Evolutionary conservation across 2,797 vertebrate species (phyloP), one percentile per base, ranked within the genome.

Genomic region (Hybognathus amarus): DNA sequence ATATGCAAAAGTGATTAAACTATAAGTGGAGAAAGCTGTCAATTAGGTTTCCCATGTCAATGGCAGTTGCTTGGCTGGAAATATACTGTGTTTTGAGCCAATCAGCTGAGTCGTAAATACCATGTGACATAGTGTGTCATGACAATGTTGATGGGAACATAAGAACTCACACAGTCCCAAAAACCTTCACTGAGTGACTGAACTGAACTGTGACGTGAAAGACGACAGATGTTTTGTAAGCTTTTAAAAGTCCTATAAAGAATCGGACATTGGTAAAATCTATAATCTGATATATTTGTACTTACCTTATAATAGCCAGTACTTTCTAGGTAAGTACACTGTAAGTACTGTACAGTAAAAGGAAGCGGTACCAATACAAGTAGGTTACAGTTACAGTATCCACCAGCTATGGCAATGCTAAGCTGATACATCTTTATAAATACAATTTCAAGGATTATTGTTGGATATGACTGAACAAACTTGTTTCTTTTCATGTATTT

Each of bases 91-190:
- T 42, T 61, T 76, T 27, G 5, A 76, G 5, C 74, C 54, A 61
- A 61, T 76, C 74, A 61, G n/a, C 36, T 76, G 33, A 56, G 33
- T 38, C 12, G 9, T 61, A 76, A 76, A 61, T 61, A 42, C 15
- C 36, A 42, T 20, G 36, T 76, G 54, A 76, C 54, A 5, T 18
- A 76, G 9, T 59, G 74, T 59, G 15, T 59, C 52, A 59, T 61
- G 30, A 10, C 33, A 33, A 6, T 38, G 54, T 15, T 59, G n/a
- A 42, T 61, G 74, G 9, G 7, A 42, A 38, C 54, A 61, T 76
- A 59, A 61, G 36, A 76, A 42, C 36, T 1, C 52, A 38, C 50
- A 38, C 71, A 38, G 30, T 22, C 11, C 50, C 52, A 27, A 20
- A n/a, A 76, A 76, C 54, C 54, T 42, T 61, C 54, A 61, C n/a